These are phyloP conservation scores for Dryobotodes eremita DNA, from an alignment of 2,888 invertebrate species.

Conservation along the genomic window DNA sequence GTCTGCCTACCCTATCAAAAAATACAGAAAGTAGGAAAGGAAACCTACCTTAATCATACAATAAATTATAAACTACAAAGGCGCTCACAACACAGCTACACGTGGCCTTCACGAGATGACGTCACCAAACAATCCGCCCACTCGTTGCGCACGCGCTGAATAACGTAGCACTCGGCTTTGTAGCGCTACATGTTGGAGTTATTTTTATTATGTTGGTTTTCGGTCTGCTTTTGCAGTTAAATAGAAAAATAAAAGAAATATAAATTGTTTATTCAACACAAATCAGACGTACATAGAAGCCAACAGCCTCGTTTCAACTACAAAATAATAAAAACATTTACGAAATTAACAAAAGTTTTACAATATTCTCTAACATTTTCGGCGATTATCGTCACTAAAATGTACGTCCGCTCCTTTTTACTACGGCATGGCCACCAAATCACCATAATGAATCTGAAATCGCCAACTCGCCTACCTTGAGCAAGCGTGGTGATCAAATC, in stretches of 20 bases:
- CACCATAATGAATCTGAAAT: too few relatives aligned
- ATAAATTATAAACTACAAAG: conserved; percentile 39
- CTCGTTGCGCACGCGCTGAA: conserved; percentile 48
- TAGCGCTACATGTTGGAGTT: conserved; percentile 47
- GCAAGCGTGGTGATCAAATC: too few relatives aligned
- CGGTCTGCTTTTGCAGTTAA: not conserved
- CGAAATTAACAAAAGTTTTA: too few relatives aligned
- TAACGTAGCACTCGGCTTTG: conserved; percentile 49
- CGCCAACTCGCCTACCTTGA: too few relatives aligned
- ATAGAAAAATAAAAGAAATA: not conserved
- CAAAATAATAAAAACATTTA: not conserved
- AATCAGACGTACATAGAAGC: too few relatives aligned
- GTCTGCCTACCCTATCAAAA: not conserved
- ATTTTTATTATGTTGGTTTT: conserved; percentile 35
- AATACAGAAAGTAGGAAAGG: not conserved
- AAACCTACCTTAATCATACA: not conserved
- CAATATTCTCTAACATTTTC: not conserved
- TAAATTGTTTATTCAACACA: not conserved
- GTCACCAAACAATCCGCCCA: conserved; percentile 56
- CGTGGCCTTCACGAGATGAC: conserved; percentile 51
- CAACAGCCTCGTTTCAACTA: not conserved
- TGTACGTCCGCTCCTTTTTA: not conserved
- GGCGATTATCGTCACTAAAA: not conserved
- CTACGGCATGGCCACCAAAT: not conserved
- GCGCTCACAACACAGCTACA: conserved; percentile 28